Conservation (phyloP, 1,140 invertebrate genomes). For the Drosophila jambulina region DNA sequence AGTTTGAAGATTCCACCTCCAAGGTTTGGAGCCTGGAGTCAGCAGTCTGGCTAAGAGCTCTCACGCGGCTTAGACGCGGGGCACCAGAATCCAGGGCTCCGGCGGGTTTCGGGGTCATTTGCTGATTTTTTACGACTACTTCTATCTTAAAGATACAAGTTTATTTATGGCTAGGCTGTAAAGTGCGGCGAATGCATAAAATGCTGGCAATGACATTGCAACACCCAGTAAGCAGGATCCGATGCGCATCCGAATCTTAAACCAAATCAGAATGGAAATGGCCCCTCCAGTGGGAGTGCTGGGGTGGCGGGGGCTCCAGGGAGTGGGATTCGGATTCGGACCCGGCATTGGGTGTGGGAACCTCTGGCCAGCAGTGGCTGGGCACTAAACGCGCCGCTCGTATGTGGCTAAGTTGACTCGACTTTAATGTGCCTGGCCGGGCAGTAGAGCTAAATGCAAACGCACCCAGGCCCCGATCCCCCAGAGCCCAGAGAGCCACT, state of each 20-base stretch:
- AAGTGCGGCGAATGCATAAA: conserved; percentile 77
- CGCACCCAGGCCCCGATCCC: conserved; percentile 44
- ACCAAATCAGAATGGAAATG: conserved; percentile 65
- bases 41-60: conserved; percentile 52
- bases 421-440: conserved; percentile 73
- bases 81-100: background rate
- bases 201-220: conserved; percentile 78
- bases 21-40: conserved; percentile 8
- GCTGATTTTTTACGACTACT: conserved; percentile 79
- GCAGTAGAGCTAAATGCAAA: conserved; percentile 69
- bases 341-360: conserved; percentile 17
- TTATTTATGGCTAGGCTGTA: conserved; percentile 76
- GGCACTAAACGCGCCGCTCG: conserved; percentile 64
- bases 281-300: conserved; percentile 32
- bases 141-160: conserved; percentile 81
- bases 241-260: conserved; percentile 68
- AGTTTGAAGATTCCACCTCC: conserved; percentile 24
- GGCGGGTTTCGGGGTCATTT: conserved; percentile 64
- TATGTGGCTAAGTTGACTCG: conserved; percentile 70
- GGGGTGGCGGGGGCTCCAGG: background rate
- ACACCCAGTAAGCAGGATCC: conserved; percentile 72
- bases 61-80: conserved; percentile 53
- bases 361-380: conserved; percentile 18
- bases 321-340: background rate
- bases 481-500: conserved; percentile 20